Evolutionary conservation across 2,797 vertebrate species (phyloP).

Genomic region (Chiroxiphia lanceolata): DNA sequence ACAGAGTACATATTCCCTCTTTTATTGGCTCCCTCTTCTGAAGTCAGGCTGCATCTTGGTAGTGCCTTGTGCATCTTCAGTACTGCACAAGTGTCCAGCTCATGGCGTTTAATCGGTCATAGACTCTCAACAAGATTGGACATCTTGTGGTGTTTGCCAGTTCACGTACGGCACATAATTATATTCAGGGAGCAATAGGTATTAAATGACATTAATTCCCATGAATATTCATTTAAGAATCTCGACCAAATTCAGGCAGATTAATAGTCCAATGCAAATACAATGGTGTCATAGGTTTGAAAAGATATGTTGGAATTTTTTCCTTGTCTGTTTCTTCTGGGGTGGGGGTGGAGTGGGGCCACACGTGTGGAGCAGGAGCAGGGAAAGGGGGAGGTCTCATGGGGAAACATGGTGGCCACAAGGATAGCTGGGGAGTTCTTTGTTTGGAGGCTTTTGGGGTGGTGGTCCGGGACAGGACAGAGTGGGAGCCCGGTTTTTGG

Average conservation of each 20-base stretch:
- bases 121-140: slow-evolving; percentile 6
- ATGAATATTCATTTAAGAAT: slow-evolving; percentile 61
- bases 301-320: too few relatives aligned
- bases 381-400: too few relatives aligned
- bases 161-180: background rate
- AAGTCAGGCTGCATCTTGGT: background rate
- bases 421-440: too few relatives aligned
- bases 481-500: too few relatives aligned
- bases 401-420: too few relatives aligned
- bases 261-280: slow-evolving; percentile 30
- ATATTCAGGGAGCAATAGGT: slow-evolving; percentile 55
- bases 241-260: slow-evolving; percentile 47
- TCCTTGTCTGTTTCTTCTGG: too few relatives aligned
- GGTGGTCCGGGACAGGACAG: too few relatives aligned
- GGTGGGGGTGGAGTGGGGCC: too few relatives aligned
- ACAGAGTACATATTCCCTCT: background rate
- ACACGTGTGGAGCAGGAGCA: too few relatives aligned
- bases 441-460: too few relatives aligned
- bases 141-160: slow-evolving; percentile 39
- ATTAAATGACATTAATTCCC: slow-evolving; percentile 54
- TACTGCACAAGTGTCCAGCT: background rate
- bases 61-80: background rate
- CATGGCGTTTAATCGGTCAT: background rate
- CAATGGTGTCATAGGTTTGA: background rate
- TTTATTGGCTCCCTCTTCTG: background rate